Evolutionary conservation across 2,113 vertebrate genomes (phyloP).

Genomic region (Osmerus eperlanus): DNA sequence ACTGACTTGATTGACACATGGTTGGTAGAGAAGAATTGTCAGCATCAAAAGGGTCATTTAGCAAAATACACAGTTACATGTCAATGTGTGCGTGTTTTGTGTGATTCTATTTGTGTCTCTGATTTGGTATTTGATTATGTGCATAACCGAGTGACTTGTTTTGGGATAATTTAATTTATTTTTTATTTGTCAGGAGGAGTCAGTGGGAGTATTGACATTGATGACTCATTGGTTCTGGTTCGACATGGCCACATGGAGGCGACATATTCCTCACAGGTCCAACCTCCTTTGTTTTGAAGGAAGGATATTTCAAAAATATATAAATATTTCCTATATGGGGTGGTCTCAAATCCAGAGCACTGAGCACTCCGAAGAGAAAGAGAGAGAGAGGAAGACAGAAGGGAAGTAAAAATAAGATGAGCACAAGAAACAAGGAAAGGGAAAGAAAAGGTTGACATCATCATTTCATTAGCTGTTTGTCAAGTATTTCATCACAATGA

Average conservation of each 20-base stretch:
- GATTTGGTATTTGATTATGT: neutral
- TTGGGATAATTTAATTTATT: neutral
- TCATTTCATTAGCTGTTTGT: conserved; percentile 42
- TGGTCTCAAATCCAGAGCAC: conserved; percentile 31
- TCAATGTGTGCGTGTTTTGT: no score
- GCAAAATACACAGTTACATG: no score
- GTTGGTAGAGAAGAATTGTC: no score
- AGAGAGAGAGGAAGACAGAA: conserved; percentile 20
- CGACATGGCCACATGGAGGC: conserved; percentile 65
- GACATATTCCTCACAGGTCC: conserved; percentile 49
- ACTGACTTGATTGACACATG: no score
- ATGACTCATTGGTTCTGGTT: conserved; percentile 46
- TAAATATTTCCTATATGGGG: conserved; percentile 57
- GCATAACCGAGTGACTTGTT: neutral
- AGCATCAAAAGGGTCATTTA: no score
- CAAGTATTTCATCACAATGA: conserved; percentile 54
- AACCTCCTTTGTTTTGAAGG: conserved; percentile 21
- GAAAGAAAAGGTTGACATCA: conserved; percentile 23
- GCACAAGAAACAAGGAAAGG: conserved; percentile 7
- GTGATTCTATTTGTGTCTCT: no score
- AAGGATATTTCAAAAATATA: conserved; percentile 44
- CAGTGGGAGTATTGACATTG: conserved; percentile 35
- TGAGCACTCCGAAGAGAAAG: conserved; percentile 12
- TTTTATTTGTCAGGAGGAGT: conserved; percentile 7
- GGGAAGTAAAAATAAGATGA: conserved; percentile 14